Conservation (phyloP, 2,797 vertebrate genomes). For the Eleutherodactylus coqui region DNA sequence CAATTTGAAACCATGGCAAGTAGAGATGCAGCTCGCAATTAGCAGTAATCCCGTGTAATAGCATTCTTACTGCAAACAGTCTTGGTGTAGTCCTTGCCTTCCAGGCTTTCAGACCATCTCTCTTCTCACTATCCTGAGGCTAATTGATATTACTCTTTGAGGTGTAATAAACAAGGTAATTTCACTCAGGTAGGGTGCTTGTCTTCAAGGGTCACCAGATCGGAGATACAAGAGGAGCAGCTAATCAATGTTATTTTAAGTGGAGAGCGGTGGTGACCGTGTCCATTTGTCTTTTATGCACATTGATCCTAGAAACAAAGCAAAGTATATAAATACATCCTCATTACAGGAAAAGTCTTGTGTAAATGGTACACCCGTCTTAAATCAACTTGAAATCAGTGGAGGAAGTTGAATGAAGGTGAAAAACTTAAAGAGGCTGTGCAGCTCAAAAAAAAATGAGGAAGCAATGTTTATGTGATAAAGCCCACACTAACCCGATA, state of each 20-base stretch:
- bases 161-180: conserved; percentile 35
- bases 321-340: not conserved
- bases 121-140: not conserved
- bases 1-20: too few relatives aligned
- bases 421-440: not conserved
- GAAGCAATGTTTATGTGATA: too few relatives aligned
- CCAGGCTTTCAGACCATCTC: not conserved
- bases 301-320: conserved; percentile 14
- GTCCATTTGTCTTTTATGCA: conserved; percentile 29
- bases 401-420: not conserved
- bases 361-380: not conserved
- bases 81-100: too few relatives aligned
- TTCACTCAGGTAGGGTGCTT: conserved; percentile 25
- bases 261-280: not conserved
- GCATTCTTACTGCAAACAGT: too few relatives aligned
- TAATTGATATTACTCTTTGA: conserved; percentile 16
- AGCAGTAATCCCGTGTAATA: too few relatives aligned
- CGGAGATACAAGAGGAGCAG: conserved; percentile 18
- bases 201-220: conserved; percentile 4
- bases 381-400: not conserved
- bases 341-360: not conserved
- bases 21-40: too few relatives aligned
- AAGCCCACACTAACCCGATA: too few relatives aligned
- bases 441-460: not conserved
- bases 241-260: conserved; percentile 41